A percentile compares a stretch with the other conserved stretches of the same genome.
Evolutionary conservation across 2,888 invertebrate species (phyloP).

Genomic region (Lamellibrachia columna): DNA sequence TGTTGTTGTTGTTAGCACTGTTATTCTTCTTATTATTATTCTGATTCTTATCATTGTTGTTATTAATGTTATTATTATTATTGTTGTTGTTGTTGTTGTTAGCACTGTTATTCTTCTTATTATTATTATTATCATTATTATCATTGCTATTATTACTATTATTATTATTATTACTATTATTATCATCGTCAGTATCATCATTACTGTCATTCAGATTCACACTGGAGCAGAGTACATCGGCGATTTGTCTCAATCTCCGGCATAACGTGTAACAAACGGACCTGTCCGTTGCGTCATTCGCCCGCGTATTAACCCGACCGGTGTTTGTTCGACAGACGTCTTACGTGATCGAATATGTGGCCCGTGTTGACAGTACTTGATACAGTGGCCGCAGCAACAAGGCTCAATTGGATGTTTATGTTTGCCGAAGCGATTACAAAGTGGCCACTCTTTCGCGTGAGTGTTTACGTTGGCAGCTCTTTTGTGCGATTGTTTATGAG

Average conservation of each 20-base stretch:
- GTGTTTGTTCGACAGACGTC: neutral
- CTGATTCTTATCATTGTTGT: too few relatives aligned
- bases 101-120: too few relatives aligned
- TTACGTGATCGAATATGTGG: neutral
- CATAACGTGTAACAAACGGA: neutral
- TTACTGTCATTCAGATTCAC: too few relatives aligned
- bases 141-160: too few relatives aligned
- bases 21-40: too few relatives aligned
- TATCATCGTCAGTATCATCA: too few relatives aligned
- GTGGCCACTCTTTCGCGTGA: neutral
- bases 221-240: too few relatives aligned
- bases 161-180: too few relatives aligned
- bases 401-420: neutral
- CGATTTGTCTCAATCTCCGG: neutral
- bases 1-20: too few relatives aligned
- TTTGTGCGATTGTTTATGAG: neutral
- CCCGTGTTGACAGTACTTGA: neutral
- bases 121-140: too few relatives aligned
- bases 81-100: too few relatives aligned
- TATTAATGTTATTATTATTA: too few relatives aligned
- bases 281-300: neutral
- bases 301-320: neutral
- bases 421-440: constrained; percentile 8
- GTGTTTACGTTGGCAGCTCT: neutral
- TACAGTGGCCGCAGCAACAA: neutral